These are phyloP conservation scores for Chymomyza caudatula DNA, from an alignment of 2,888 invertebrate genomes.

Conservation along the genomic window DNA sequence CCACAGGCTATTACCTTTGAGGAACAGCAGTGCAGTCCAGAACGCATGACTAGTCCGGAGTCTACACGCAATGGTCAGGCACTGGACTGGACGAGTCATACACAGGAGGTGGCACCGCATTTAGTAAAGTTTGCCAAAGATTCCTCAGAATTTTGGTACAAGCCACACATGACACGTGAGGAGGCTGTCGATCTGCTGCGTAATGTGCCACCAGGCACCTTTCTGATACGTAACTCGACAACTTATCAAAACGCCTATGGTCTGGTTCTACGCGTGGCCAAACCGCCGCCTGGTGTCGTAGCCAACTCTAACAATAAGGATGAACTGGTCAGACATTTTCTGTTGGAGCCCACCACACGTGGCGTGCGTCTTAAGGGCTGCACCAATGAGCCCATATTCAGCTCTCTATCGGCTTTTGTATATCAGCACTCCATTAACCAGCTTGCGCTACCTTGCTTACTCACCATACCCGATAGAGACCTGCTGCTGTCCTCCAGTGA, in stretches of 20 bases:
- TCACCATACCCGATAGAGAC: conserved; percentile 84
- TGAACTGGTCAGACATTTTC: conserved; percentile 95
- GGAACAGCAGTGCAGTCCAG: not conserved
- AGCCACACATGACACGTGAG: conserved; percentile 95
- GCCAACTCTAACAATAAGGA: conserved; percentile 80
- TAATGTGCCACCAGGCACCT: conserved; percentile 93
- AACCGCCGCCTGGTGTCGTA: conserved; percentile 85
- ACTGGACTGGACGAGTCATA: conserved; percentile 78
- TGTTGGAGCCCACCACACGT: conserved; percentile 97
- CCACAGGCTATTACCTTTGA: not conserved
- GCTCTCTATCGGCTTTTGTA: conserved; percentile 96
- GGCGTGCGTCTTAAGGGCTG: conserved; percentile 97
- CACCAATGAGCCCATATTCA: conserved; percentile 97
- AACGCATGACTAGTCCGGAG: not conserved
- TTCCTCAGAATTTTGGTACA: conserved; percentile 98
- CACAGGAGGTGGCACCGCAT: conserved; percentile 91
- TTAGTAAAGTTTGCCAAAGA: conserved; percentile 91
- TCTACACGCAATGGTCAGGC: not conserved
- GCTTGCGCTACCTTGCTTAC: conserved; percentile 94
- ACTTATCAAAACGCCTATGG: conserved; percentile 89
- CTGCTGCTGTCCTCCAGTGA: conserved; percentile 38
- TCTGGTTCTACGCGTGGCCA: conserved; percentile 93
- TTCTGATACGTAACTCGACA: conserved; percentile 96
- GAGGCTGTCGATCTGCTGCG: conserved; percentile 94
- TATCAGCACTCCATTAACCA: conserved; percentile 98